Percentiles rank a stretch among this genome's conserved stretches.
Evolutionary conservation across 1,140 invertebrate species (phyloP).

Genomic region (Caenorhabditis brenneri): DNA sequence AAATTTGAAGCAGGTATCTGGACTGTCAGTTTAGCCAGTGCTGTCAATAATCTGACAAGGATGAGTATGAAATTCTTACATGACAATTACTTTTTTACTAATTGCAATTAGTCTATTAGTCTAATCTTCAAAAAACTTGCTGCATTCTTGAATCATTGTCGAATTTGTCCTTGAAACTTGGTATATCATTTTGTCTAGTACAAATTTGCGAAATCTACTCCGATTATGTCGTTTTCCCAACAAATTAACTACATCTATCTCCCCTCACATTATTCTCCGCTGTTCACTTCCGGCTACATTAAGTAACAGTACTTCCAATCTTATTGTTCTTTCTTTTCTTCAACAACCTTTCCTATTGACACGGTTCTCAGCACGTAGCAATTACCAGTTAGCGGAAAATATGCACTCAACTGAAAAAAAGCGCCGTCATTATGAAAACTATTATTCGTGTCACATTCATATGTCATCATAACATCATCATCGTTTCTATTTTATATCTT

Average conservation of each 20-base stretch:
- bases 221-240: too few relatives aligned
- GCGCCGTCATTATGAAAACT: not conserved
- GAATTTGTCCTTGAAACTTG: too few relatives aligned
- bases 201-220: not conserved
- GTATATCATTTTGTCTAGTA: too few relatives aligned
- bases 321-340: not conserved
- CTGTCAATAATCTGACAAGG: too few relatives aligned
- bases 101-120: too few relatives aligned
- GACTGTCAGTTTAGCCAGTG: too few relatives aligned
- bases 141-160: too few relatives aligned
- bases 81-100: too few relatives aligned
- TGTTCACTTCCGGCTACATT: not conserved
- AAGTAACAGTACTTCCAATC: not conserved
- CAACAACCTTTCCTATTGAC: not conserved
- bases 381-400: constrained; percentile 25
- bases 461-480: not conserved
- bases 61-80: too few relatives aligned
- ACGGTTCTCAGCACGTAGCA: constrained; percentile 26
- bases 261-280: not conserved
- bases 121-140: too few relatives aligned
- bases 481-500: not conserved
- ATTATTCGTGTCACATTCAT: constrained; percentile 1
- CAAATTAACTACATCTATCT: not conserved
- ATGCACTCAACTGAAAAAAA: constrained; percentile 35
- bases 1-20: too few relatives aligned